Base-by-base conservation (phyloP, 2,797 vertebrate species). In the Sebastiscus albofasciatus region DNA sequence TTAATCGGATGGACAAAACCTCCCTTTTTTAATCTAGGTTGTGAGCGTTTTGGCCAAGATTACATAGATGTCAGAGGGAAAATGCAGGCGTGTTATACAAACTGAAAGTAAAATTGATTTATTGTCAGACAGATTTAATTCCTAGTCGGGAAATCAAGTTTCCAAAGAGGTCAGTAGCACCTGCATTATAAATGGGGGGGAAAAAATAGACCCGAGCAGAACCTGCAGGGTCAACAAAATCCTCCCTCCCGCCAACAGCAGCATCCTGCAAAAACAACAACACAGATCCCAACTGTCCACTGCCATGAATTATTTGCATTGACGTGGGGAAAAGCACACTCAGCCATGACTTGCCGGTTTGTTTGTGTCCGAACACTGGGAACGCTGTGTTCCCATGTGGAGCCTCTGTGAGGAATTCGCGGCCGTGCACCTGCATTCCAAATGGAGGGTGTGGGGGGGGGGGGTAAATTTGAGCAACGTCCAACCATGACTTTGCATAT, bases 371-470 rank as follows among this genome's bases (percentile, higher is more conserved):
- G 60, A 71, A 90, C 90, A 91, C 67, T 85, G 72, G 87, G 91
- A 92, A 90, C 88, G 76, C 78, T 73, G 78, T 94, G 94, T 91
- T 87, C 91, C 85, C 49, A 26, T 33, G 77, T 80, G 85, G 80
- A 82, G 88, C 87, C 84, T 80, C 67, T 11, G 66, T 84, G 89
- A 65, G 91, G 92, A 93, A 90, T 93, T 90, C 24, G 4, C 1
- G 10, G 70, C 76, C 72, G 4, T 93, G 91, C 91, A 95, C 94
- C 94, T 95, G 94, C 92, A 93, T 95, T 93, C 87, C 86, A 71
- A 70, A 54, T 3, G 29, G 18, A 4, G 1, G 58, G 16, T 24
- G 2, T 0, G 8, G 5, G 2, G 54, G 26, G 2, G 36, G 12
- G 12, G 34, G 64, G 13, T 36, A 12, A 59, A 81, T 64, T 46